phyloP scores from a whole-genome alignment of 35 echinoderm and acorn worm species.

The Anneissia japonica region DNA sequence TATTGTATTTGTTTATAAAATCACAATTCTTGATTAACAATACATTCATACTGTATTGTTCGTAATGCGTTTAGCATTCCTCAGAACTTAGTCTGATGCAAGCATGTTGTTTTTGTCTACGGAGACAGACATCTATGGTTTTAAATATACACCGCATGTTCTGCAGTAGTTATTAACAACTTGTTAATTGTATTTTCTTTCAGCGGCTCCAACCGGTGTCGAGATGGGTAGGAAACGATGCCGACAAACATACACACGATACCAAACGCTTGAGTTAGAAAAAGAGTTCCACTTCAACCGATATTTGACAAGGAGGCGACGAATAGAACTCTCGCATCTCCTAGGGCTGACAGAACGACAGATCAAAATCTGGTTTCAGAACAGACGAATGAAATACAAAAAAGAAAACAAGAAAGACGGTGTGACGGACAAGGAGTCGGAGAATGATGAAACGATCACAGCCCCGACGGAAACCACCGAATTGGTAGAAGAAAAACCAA shows the following conservation, averaged over 20 bases:
- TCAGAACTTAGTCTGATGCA: too few relatives aligned
- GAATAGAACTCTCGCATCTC: constrained; percentile 92
- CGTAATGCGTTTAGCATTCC: background rate
- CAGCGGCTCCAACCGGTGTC: background rate
- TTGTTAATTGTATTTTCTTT: background rate
- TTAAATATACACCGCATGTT: background rate
- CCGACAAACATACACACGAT: constrained; percentile 95
- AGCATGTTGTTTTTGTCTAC: background rate
- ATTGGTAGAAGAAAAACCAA: background rate
- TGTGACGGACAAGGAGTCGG: constrained; percentile 20
- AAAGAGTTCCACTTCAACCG: constrained; percentile 97
- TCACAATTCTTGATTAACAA: too few relatives aligned
- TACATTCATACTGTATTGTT: too few relatives aligned
- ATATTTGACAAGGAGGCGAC: constrained; percentile 78
- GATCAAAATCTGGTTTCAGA: constrained; percentile 99
- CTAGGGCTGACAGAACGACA: constrained; percentile 85
- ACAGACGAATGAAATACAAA: constrained; percentile 98
- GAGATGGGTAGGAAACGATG: constrained; percentile 66
- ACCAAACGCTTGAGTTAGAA: constrained; percentile 92
- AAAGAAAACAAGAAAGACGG: constrained; percentile 93
- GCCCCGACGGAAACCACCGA: background rate
- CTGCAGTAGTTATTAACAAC: background rate
- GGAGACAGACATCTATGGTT: background rate
- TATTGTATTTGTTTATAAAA: too few relatives aligned
- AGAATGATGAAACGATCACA: constrained; percentile 7